Percentiles rank a stretch among this genome's conserved stretches.
Conservation (phyloP, 2,797 vertebrate species). For the Sebastes cheni region DNA sequence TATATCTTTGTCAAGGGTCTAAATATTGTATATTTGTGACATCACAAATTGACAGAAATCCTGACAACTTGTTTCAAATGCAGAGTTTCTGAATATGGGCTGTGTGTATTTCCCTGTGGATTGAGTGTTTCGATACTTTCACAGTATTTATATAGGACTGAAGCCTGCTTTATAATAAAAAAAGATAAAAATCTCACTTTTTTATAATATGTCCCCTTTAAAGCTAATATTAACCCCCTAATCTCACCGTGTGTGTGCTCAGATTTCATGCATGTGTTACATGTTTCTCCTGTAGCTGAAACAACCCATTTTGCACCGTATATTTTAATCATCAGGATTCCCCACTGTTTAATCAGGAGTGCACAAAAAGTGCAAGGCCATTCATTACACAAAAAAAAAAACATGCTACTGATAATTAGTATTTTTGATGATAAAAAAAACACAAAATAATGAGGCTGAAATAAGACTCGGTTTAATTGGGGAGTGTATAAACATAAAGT, state of each 20-base stretch:
- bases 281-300: background rate
- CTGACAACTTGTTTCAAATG: too few relatives aligned
- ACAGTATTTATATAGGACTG: too few relatives aligned
- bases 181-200: too few relatives aligned
- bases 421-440: slow-evolving; percentile 3
- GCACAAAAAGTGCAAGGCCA: slow-evolving; percentile 17
- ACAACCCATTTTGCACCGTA: background rate
- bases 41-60: too few relatives aligned
- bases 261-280: slow-evolving; percentile 1
- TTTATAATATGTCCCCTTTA: background rate
- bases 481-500: slow-evolving; percentile 4
- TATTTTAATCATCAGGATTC: slow-evolving; percentile 23
- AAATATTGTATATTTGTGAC: too few relatives aligned
- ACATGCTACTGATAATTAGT: slow-evolving; percentile 36
- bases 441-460: slow-evolving; percentile 41
- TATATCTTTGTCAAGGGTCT: too few relatives aligned
- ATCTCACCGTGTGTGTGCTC: background rate
- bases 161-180: too few relatives aligned
- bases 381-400: slow-evolving; percentile 30
- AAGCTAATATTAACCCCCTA: background rate
- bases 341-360: slow-evolving; percentile 42
- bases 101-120: too few relatives aligned
- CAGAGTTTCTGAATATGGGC: too few relatives aligned
- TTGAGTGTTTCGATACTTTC: too few relatives aligned
- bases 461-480: slow-evolving; percentile 25